Conservation (phyloP, 1,140 invertebrate genomes). For the Heterodera carotae region DNA sequence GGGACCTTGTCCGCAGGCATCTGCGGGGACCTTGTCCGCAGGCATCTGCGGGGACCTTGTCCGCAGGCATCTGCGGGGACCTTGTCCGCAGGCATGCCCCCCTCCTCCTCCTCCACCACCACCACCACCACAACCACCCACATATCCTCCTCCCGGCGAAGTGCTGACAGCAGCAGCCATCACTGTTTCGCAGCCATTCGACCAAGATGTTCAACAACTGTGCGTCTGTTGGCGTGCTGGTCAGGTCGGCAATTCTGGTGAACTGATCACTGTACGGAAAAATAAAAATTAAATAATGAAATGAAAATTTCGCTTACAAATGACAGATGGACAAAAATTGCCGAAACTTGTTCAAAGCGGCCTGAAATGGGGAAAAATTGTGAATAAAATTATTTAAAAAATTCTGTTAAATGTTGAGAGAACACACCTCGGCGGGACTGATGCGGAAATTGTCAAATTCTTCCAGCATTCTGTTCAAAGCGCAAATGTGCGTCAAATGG, state of each 20-base stretch:
- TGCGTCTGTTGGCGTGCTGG: not conserved
- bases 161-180: not conserved
- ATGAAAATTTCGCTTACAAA: slow-evolving; percentile 2
- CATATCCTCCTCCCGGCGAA: no score
- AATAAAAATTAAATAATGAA: not conserved
- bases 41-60: no score
- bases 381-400: not conserved
- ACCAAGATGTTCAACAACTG: not conserved
- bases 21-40: no score
- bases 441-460: slow-evolving; percentile 24
- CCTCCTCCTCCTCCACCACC: no score
- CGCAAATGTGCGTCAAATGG: slow-evolving; percentile 32
- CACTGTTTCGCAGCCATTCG: not conserved
- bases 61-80: no score
- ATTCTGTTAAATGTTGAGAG: not conserved
- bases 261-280: slow-evolving; percentile 26
- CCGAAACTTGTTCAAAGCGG: slow-evolving; percentile 10
- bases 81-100: no score
- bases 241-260: slow-evolving; percentile 31
- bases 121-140: no score
- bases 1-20: no score
- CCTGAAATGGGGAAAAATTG: not conserved
- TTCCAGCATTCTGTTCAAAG: slow-evolving; percentile 36
- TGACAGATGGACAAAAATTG: slow-evolving; percentile 21
- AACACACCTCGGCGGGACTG: slow-evolving; percentile 2